Percentiles rank a stretch among this genome's conserved stretches.
Conservation (phyloP, 64 coral and sea anemone species). For the Trachythela sp. region DNA sequence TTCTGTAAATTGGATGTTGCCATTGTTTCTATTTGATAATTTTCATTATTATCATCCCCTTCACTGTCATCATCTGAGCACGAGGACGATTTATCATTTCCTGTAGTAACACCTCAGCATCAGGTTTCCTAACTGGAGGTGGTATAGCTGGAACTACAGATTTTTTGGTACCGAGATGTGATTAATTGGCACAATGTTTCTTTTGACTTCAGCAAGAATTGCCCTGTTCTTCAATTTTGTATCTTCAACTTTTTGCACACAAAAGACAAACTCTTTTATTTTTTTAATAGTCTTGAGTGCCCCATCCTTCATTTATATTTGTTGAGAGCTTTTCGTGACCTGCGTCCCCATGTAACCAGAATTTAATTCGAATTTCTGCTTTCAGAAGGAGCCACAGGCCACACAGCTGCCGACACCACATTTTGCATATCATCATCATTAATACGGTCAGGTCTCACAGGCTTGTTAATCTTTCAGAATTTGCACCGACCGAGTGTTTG, state of each 20-base stretch:
- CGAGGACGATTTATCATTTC: not conserved
- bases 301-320: not conserved
- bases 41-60: not conserved
- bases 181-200: not conserved
- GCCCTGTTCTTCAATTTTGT: not conserved
- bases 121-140: not conserved
- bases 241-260: not conserved
- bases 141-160: not conserved
- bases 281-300: not conserved
- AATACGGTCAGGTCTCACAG: not conserved
- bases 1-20: not conserved
- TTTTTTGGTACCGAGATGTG: conserved; percentile 4
- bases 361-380: not conserved
- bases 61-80: not conserved
- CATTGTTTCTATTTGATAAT: not conserved
- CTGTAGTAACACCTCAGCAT: not conserved
- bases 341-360: not conserved
- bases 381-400: not conserved
- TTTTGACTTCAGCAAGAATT: conserved; percentile 5
- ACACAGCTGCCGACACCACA: not conserved
- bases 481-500: not conserved
- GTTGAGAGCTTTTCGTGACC: not conserved
- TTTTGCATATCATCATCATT: not conserved
- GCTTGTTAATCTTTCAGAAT: not conserved
- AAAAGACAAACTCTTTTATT: not conserved